Conservation (phyloP, 2,888 invertebrate species). For the Protodeltote pygarga region DNA sequence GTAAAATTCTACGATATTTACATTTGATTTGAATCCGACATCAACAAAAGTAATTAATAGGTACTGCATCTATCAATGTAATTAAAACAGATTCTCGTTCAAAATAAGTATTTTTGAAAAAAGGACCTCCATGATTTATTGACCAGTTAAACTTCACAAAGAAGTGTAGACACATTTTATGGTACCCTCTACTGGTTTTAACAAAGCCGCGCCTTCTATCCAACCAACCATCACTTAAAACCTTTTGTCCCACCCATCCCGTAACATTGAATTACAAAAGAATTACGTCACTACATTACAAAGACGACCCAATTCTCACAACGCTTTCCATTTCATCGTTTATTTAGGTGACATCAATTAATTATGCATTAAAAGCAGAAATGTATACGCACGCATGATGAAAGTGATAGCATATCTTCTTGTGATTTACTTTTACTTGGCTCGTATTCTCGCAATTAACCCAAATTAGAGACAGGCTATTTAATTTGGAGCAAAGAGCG, state of each 20-base stretch:
- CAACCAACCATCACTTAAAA: slow-evolving; percentile 12
- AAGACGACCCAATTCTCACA: slow-evolving; percentile 52
- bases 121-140: too few relatives aligned
- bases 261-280: slow-evolving; percentile 33
- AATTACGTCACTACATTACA: slow-evolving; percentile 45
- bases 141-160: too few relatives aligned
- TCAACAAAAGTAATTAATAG: too few relatives aligned
- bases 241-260: slow-evolving; percentile 34
- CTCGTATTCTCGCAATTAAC: slow-evolving; percentile 51
- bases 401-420: slow-evolving; percentile 62
- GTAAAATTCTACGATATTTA: too few relatives aligned
- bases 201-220: slow-evolving; percentile 9
- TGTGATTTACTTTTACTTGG: slow-evolving; percentile 58
- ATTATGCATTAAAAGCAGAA: slow-evolving; percentile 58
- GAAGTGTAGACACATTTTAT: too few relatives aligned
- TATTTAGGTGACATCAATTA: slow-evolving; percentile 60
- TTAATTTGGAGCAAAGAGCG: slow-evolving; percentile 27
- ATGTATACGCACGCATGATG: slow-evolving; percentile 54
- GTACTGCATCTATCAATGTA: too few relatives aligned
- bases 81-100: too few relatives aligned
- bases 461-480: slow-evolving; percentile 42
- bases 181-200: neutral
- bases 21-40: too few relatives aligned
- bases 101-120: too few relatives aligned
- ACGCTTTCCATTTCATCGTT: slow-evolving; percentile 64